phyloP scores from a whole-genome alignment of 2,888 invertebrate species.

The Troglohyphantes excavatus region DNA sequence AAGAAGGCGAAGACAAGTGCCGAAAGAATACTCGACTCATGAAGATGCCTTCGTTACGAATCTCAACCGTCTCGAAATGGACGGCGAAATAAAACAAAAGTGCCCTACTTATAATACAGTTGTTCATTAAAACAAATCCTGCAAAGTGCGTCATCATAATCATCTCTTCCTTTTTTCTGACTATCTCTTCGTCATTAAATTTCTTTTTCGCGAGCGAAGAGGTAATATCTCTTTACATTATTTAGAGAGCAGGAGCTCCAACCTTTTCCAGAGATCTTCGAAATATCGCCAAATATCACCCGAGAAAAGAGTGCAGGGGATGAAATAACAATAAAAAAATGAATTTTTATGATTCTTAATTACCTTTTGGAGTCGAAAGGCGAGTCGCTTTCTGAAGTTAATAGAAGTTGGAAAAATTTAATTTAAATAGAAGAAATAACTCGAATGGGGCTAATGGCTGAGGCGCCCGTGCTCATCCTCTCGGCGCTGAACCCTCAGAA shows the following conservation, averaged over 20 bases:
- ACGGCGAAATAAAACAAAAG: background rate
- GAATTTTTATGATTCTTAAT: constrained; percentile 1
- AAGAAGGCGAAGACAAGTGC: background rate
- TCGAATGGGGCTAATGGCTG: background rate
- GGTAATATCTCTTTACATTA: background rate
- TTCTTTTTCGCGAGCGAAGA: background rate
- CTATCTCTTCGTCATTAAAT: background rate
- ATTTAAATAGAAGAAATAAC: background rate
- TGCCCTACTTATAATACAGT: background rate
- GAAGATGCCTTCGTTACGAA: constrained; percentile 1
- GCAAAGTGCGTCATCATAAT: background rate
- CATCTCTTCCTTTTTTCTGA: too few relatives aligned
- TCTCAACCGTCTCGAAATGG: background rate
- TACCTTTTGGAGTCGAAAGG: background rate
- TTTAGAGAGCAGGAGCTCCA: background rate
- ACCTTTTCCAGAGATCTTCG: too few relatives aligned
- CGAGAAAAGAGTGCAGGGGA: background rate
- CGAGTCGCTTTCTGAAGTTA: background rate
- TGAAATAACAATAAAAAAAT: background rate
- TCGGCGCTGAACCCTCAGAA: background rate
- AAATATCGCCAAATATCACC: background rate
- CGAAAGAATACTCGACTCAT: background rate
- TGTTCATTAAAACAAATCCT: background rate
- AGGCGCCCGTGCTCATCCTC: background rate
- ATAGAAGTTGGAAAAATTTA: background rate